These are phyloP conservation scores for Halcyon leucocephala DNA, from an alignment of 2,797 vertebrate species.

Conservation along the genomic window DNA sequence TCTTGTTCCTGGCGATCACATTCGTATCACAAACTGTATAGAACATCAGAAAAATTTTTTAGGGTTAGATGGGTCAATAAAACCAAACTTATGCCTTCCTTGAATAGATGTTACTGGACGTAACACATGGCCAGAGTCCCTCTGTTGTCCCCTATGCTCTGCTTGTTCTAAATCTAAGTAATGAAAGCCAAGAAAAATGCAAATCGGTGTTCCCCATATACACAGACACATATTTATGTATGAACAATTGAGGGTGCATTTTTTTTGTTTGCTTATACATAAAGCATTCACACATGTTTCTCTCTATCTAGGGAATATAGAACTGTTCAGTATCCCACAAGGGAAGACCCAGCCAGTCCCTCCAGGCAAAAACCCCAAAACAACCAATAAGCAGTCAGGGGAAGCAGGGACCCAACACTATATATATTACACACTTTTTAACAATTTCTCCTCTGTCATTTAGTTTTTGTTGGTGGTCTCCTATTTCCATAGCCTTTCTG, in stretches of 20 bases:
- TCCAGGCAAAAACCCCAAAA: not conserved
- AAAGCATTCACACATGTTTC: fast-evolving
- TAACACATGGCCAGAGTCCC: not conserved
- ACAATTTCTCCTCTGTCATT: not conserved
- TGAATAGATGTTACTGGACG: not conserved
- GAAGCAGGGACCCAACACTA: not conserved
- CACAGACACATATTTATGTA: too few relatives aligned
- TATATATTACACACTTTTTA: not conserved
- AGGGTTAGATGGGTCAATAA: not conserved
- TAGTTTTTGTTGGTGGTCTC: not conserved
- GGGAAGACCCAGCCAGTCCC: not conserved
- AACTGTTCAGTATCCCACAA: not conserved
- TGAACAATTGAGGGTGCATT: not conserved
- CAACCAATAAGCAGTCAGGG: not conserved
- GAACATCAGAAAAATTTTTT: not conserved
- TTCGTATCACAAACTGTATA: not conserved
- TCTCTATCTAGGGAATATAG: not conserved
- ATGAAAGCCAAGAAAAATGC: not conserved
- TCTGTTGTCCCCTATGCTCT: not conserved
- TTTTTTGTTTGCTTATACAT: not conserved
- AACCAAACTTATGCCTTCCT: not conserved
- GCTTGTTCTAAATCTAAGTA: not conserved
- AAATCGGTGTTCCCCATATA: not conserved
- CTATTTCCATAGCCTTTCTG: not conserved
- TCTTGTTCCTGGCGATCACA: fast-evolving